These are phyloP conservation scores for Bhutanitis thaidina DNA, from an alignment of 2,888 invertebrate genomes.

Conservation along the genomic window DNA sequence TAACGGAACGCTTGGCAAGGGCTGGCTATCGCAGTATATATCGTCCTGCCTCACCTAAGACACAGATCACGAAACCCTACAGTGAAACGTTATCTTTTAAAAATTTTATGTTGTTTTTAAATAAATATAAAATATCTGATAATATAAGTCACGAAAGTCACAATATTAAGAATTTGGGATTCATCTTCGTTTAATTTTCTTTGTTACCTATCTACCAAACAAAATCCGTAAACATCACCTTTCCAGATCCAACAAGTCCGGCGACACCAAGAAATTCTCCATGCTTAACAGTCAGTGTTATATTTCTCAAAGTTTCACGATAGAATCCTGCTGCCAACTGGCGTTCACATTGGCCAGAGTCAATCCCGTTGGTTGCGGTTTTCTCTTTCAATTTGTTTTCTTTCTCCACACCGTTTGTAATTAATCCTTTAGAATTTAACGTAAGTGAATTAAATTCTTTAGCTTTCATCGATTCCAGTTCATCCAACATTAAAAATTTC, in stretches of 20 bases:
- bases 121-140: too few species aligned
- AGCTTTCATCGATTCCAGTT: constrained; percentile 45
- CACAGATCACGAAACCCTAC: too few species aligned
- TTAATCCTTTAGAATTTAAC: constrained; percentile 16
- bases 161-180: too few species aligned
- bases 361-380: constrained; percentile 44
- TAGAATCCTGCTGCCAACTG: constrained; percentile 63
- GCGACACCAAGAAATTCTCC: constrained; percentile 84
- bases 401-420: constrained; percentile 46
- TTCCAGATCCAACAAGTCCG: constrained; percentile 89
- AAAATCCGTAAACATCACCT: constrained; percentile 63
- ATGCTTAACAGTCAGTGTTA: constrained; percentile 70
- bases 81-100: too few species aligned
- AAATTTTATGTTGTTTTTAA: too few species aligned
- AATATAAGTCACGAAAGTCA: too few species aligned
- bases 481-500: constrained; percentile 68
- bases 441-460: constrained; percentile 30
- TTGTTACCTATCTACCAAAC: too few species aligned
- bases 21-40: too few species aligned
- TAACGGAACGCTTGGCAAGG: too few species aligned
- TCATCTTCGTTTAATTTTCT: too few species aligned
- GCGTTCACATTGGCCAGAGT: constrained; percentile 62
- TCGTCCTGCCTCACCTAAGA: too few species aligned
- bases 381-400: constrained; percentile 40
- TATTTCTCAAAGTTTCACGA: constrained; percentile 75